A percentile compares a stretch with the other conserved stretches of the same genome.
phyloP scores from a whole-genome alignment of 2,797 vertebrate genomes.

The Bryconaethiops microstoma region DNA sequence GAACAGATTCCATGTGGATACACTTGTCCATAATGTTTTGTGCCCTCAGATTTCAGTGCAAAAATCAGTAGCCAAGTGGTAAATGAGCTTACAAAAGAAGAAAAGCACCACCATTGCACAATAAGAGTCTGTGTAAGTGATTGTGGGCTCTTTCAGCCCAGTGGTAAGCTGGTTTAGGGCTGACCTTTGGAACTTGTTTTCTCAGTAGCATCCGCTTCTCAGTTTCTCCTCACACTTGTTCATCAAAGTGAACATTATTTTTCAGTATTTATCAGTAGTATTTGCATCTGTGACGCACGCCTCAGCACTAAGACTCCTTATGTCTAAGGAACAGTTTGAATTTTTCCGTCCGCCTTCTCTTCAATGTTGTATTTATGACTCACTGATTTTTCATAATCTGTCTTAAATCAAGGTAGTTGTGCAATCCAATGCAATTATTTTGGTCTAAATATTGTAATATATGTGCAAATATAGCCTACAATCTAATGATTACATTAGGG shows the following conservation, averaged over 20 bases:
- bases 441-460: no score
- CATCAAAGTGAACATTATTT: neutral
- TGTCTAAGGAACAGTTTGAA: neutral
- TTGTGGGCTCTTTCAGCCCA: neutral
- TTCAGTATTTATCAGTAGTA: slow-evolving; percentile 2
- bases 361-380: neutral
- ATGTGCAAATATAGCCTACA: no score
- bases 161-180: neutral
- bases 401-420: neutral
- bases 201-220: neutral
- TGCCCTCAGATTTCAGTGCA: neutral
- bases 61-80: slow-evolving; percentile 1
- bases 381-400: neutral
- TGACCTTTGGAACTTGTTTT: neutral
- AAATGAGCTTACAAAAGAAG: neutral
- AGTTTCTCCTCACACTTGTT: neutral
- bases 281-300: neutral
- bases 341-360: neutral
- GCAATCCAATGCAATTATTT: no score
- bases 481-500: no score
- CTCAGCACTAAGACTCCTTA: slow-evolving; percentile 1
- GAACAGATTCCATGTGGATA: neutral
- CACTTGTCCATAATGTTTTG: neutral
- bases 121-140: neutral
- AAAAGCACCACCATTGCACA: slow-evolving; percentile 2